A percentile compares a stretch with the other conserved stretches of the same genome.
These are phyloP conservation scores for Volucella inflata DNA, from an alignment of 2,888 invertebrate genomes.

Conservation along the genomic window DNA sequence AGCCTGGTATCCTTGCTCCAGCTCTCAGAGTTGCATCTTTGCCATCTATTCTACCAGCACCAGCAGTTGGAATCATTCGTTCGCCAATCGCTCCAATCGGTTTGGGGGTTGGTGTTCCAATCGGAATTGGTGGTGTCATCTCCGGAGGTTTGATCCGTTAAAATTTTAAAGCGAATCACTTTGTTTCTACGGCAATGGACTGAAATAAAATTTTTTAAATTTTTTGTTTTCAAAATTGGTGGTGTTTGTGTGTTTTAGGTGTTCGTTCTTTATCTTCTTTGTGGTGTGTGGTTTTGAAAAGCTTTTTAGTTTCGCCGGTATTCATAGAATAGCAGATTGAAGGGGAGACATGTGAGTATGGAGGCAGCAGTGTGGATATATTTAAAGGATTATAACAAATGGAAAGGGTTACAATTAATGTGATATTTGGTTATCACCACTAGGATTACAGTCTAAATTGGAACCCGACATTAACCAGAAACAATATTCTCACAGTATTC, in stretches of 20 bases:
- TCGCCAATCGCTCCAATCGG: slow-evolving; percentile 49
- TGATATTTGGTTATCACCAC: no score
- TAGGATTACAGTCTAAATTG: no score
- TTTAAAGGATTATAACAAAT: no score
- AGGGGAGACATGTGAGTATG: no score
- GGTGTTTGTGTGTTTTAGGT: not conserved
- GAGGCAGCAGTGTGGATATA: no score
- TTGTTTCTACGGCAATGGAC: slow-evolving; percentile 2
- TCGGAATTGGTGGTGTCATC: slow-evolving; percentile 19
- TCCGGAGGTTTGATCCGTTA: slow-evolving; percentile 45
- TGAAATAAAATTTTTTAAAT: slow-evolving; percentile 18
- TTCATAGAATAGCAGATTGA: no score
- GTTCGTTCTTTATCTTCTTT: not conserved
- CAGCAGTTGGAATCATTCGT: slow-evolving; percentile 41
- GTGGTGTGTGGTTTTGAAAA: no score
- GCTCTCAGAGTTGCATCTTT: slow-evolving; percentile 31
- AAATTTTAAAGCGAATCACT: not conserved
- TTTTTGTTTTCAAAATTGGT: not conserved
- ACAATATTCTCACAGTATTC: no score
- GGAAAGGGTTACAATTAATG: no score
- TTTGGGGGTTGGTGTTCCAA: slow-evolving; percentile 30
- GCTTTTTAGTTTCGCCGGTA: no score
- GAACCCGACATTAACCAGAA: no score
- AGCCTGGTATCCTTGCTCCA: slow-evolving; percentile 61
- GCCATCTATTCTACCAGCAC: slow-evolving; percentile 40